Evolutionary conservation across 2,113 vertebrate genomes (phyloP), one percentile per base, ranked within the genome.

Genomic region (Tautogolabrus adspersus): DNA sequence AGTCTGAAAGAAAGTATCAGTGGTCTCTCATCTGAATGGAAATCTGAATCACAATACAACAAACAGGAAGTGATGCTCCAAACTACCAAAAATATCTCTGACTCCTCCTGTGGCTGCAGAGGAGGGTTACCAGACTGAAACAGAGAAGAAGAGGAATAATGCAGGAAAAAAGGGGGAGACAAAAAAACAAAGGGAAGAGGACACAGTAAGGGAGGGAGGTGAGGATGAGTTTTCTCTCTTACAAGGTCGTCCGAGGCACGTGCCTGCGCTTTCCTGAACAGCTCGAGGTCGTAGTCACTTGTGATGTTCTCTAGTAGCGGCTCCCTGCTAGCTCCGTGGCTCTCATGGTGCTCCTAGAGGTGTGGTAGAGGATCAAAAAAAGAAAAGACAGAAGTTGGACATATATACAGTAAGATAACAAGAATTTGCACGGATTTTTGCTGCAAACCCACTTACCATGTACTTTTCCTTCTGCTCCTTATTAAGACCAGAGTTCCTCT

Each of bases 231-330:
- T 92, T 90, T 94, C 93, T 95, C 91, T 94, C 96, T 97, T 95
- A 99, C 98, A 96, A 99, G 95, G 94, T 98, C 97, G 66, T 99
- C 97, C 21, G 97, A 99, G 7, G 98, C 97, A 81, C 98, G 95
- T 77, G 98, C 97, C 92, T 99, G 98, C 0, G 98, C 98, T 95
- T 98, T 96, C 81, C 98, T 95, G 95, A 99, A 99, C 79, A 99
- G 96, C 93, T 99, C 98, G 26, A 99, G 94, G 93, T 99, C 98
- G 55, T 99, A 99, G 87, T 99, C 98, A 30, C 97, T 99, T 12
- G 98, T 99, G 94, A 99, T 96, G 94, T 99, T 99, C 91, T 99
- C 97, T 85, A 99, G 90, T 1, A 99, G 95, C 12, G 98, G 98
- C 72, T 99, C 98, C 75, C 96, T 90, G n/a, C 94, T 96, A 30